A percentile compares a stretch with the other conserved stretches of the same genome.
Evolutionary conservation across 2,797 vertebrate species (phyloP).

Genomic region (Melanotaenia nigrans): DNA sequence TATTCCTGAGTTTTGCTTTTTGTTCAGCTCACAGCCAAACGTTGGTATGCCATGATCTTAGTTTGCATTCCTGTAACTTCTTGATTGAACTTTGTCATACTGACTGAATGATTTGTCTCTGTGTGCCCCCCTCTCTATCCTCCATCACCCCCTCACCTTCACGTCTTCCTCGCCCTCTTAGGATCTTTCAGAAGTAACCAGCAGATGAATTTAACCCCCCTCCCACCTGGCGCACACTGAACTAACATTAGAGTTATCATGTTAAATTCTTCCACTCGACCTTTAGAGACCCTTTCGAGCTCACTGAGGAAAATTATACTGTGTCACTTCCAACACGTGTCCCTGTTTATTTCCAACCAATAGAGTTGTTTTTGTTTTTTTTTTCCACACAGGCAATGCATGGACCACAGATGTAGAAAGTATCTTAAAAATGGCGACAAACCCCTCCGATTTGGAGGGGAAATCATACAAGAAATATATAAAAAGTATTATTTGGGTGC

Average conservation of each 20-base stretch:
- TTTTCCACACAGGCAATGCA: conserved; percentile 71
- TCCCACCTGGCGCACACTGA: conserved; percentile 47
- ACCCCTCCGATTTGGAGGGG: conserved; percentile 52
- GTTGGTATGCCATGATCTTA: conserved; percentile 57
- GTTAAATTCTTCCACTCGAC: conserved; percentile 46
- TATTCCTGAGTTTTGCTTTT: conserved; percentile 34
- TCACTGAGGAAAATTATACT: conserved; percentile 40
- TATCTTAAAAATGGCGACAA: conserved; percentile 60
- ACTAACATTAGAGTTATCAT: conserved; percentile 35
- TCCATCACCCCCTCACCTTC: conserved; percentile 35
- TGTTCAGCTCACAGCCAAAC: conserved; percentile 63
- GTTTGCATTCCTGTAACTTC: conserved; percentile 68
- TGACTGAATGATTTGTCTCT: conserved; percentile 70
- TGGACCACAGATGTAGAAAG: conserved; percentile 74
- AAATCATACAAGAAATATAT: conserved; percentile 67
- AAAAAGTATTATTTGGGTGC: conserved; percentile 69
- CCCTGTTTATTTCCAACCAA: conserved; percentile 49
- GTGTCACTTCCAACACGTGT: conserved; percentile 52
- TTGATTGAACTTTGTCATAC: conserved; percentile 72
- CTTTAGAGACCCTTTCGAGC: conserved; percentile 41
- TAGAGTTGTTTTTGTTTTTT: conserved; percentile 32
- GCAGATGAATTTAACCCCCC: conserved; percentile 52
- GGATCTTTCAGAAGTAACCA: conserved; percentile 67
- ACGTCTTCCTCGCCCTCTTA: conserved; percentile 50
- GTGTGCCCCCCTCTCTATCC: conserved; percentile 31